phyloP scores from a whole-genome alignment of 1,140 invertebrate genomes.

The Littorina saxatilis region DNA sequence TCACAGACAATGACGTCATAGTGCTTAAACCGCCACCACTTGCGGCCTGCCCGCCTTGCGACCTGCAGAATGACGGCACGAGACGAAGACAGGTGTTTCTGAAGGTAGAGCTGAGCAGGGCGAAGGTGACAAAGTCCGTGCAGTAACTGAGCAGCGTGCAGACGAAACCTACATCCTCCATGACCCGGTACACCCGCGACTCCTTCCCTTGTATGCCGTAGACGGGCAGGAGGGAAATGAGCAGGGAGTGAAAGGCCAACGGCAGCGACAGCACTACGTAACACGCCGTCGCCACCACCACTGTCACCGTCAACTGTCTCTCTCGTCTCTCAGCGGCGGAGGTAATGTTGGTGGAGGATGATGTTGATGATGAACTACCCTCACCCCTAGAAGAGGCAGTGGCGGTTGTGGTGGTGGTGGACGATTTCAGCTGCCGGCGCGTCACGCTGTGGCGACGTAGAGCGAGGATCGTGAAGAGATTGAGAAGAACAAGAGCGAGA shows the following conservation, averaged over 20 bases:
- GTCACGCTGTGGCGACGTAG: not conserved
- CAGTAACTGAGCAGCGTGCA: not conserved
- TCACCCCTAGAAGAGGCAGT: no score
- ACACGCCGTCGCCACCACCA: not conserved
- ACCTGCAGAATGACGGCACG: not conserved
- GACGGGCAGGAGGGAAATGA: not conserved
- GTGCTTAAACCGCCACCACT: no score
- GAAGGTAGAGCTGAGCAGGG: not conserved
- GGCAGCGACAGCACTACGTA: not conserved
- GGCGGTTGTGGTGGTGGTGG: no score
- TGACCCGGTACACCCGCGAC: not conserved
- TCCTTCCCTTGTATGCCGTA: not conserved
- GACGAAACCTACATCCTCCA: not conserved
- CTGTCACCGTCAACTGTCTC: conserved; percentile 1
- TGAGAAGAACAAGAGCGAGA: not conserved
- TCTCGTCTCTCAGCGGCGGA: not conserved
- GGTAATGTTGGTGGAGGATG: not conserved
- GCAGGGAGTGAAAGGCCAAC: not conserved
- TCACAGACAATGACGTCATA: no score
- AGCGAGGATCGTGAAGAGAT: not conserved
- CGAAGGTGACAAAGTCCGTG: not conserved
- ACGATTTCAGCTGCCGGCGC: not conserved
- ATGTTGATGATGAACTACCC: no score
- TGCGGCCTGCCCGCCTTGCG: not conserved
- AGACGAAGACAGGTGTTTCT: not conserved